A percentile compares a stretch with the other conserved stretches of the same genome.
Conservation (phyloP, 2,888 invertebrate species). For the Colostygia pectinataria region DNA sequence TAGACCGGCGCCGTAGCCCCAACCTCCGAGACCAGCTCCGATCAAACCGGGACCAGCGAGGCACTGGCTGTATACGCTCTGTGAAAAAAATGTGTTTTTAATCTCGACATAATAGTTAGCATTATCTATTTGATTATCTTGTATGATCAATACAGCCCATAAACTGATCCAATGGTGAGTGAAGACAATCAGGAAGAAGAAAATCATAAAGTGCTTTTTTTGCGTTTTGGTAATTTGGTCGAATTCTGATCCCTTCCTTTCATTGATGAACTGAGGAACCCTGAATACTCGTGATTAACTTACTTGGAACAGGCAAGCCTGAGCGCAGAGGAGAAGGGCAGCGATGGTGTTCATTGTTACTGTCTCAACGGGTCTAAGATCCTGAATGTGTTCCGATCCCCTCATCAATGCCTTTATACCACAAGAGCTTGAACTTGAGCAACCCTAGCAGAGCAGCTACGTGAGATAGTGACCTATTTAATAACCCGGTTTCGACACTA, state of each 20-base stretch:
- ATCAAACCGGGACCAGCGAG: slow-evolving; percentile 11
- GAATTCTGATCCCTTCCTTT: no score
- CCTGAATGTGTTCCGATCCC: slow-evolving; percentile 4
- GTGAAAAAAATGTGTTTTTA: slow-evolving; percentile 12
- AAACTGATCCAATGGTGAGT: no score
- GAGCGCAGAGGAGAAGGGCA: slow-evolving; percentile 34
- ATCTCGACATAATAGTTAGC: no score
- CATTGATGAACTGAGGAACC: no score
- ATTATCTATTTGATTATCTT: no score
- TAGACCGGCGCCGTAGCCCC: slow-evolving; percentile 9
- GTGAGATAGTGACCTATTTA: slow-evolving; percentile 20
- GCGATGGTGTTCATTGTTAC: slow-evolving; percentile 22
- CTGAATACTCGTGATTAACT: neutral
- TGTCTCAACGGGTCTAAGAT: slow-evolving; percentile 9
- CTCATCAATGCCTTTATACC: slow-evolving; percentile 6
- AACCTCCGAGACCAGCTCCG: slow-evolving; percentile 3
- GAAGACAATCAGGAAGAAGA: no score
- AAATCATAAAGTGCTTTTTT: no score
- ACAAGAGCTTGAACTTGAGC: neutral
- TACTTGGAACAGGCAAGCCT: slow-evolving; percentile 33
- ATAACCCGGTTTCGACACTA: neutral
- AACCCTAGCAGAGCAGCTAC: slow-evolving; percentile 1
- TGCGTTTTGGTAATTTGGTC: no score
- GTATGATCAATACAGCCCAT: no score
- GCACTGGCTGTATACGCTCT: slow-evolving; percentile 21